Percentiles rank a stretch among this genome's conserved stretches.
Conservation (phyloP, 2,113 vertebrate species). For the Falco punctatus region DNA sequence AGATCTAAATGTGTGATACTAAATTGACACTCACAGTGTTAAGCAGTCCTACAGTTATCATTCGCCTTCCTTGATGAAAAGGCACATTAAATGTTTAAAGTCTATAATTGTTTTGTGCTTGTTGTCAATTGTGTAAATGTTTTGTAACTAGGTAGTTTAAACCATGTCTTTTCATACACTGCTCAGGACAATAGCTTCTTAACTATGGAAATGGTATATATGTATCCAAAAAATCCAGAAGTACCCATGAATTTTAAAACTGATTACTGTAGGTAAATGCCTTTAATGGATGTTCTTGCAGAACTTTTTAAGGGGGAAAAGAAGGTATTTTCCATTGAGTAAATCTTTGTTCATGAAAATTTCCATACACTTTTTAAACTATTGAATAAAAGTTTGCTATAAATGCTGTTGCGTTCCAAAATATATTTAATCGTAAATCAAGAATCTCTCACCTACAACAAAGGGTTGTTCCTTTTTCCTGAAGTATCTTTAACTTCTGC, state of each 20-base stretch:
- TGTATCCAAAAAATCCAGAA: slow-evolving; percentile 4
- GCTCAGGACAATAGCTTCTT: slow-evolving; percentile 58
- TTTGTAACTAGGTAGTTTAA: slow-evolving; percentile 39
- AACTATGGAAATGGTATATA: slow-evolving; percentile 22
- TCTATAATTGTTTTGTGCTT: slow-evolving; percentile 58
- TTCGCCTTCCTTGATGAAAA: slow-evolving; percentile 63
- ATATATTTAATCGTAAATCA: slow-evolving; percentile 38
- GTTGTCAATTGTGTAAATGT: slow-evolving; percentile 57
- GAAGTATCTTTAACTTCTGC: background rate
- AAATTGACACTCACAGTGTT: slow-evolving; percentile 49
- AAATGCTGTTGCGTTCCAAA: slow-evolving; percentile 57
- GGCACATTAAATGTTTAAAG: slow-evolving; percentile 66
- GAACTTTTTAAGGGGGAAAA: slow-evolving; percentile 15
- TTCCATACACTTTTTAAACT: slow-evolving; percentile 62
- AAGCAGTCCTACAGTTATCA: slow-evolving; percentile 4
- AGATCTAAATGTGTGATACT: slow-evolving; percentile 45
- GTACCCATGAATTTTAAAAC: slow-evolving; percentile 24
- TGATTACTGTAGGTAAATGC: slow-evolving; percentile 26
- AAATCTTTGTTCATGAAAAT: slow-evolving; percentile 45
- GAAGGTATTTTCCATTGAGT: slow-evolving; percentile 26
- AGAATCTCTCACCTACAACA: background rate
- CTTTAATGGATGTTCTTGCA: slow-evolving; percentile 19
- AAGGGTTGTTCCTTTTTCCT: background rate
- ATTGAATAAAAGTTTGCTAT: slow-evolving; percentile 69
- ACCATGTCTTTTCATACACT: slow-evolving; percentile 34